Base-by-base conservation (phyloP, 37 sponge, comb jelly and placozoan species). In the Theonella swinhoei region DNA sequence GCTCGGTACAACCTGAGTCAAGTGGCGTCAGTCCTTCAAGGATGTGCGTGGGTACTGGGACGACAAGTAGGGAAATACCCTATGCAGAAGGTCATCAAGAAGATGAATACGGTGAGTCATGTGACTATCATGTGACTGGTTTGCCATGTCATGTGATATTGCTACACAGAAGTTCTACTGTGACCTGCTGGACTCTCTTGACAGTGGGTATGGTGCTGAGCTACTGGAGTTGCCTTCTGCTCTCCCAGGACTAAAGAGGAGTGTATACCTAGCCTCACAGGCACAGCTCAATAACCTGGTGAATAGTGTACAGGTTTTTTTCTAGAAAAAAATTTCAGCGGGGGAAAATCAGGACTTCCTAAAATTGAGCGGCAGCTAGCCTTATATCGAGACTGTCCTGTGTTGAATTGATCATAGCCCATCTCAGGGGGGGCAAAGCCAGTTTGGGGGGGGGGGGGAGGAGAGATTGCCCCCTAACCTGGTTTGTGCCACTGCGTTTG, bases 161-260 rank as follows among this genome's bases (percentile, higher is more conserved):
- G n/a, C n/a, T n/a, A n/a, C n/a, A 3, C 73, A 87, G 88, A 25
- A 42, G 2, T 34, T 73, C 7, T 65, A 74, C 60, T 74, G 2
- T 29, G 58, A 76, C 2, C 41, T 87, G 29, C 22, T 87, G 72
- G 82, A 87, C 65, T 9, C 47, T 1, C 64, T 87, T 29, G 88
- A 81, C 40, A 67, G 62, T 25, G 75, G 66, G 24, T 37, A 22
- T 1, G 14, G 19, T 43, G 65, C 69, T 3, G 62, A 76, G 4
- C 36, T 75, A 4, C 88, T 82, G 19, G 76, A 43, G 5, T 68
- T 87, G 0, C 76, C 76, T 24, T 81, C 82, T 23, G 39, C 40
- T 38, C 76, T 91, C 4, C 91, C 91, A 28, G 91, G 91, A 0
- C 91, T 91, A 54, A 76, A 73, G 25, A 59, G 87, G 74, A 69